Base-by-base conservation (phyloP, 2,888 invertebrate genomes). In the Dorcus parallelipipedus region DNA sequence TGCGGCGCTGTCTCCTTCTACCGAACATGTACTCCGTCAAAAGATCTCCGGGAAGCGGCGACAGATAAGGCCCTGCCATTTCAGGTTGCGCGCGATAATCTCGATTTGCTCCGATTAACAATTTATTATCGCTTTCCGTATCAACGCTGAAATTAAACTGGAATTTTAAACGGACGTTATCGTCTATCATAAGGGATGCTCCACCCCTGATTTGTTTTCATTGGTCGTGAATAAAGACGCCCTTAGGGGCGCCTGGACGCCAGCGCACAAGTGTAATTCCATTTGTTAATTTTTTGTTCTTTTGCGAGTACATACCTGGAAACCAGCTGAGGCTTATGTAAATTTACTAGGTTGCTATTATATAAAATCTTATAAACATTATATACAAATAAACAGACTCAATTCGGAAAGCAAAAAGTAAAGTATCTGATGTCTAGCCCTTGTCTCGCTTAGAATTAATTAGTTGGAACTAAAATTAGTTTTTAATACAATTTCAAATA, bases 1-100 rank as follows among this genome's bases (percentile, higher is more conserved):
- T 95, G 61, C 95, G 84, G 60, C 95, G 84, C 84, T 96, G 89
- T 67, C 94, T 83, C 61, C 94, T 84, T 66, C 94, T 83, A 8
- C 94, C 94, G 75, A 94, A 94, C 93, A 95, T 93, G 71, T 95
- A 95, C 77, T 94, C 94, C 10, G 93, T 93, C 49, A 94, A 82
- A n/a, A 94, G 82, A 79, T 94, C 93, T 26, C 92, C 91, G 38
- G 93, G 92, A 47, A 93, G 77, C 0, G 93, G 92, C 49, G 93
- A 91, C 58, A 93, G 79, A 74, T 93, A 93, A 58, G 93, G 92
- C 56, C 93, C 93, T 53, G 93, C 92, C 93, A 93, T 93, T 67
- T 63, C 60, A 40, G 41, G 14, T 33, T 20, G 26, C 26, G 26
- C 26, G 26, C 7, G 26, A 20, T 33, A 33, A 42, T 42, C 42